These are phyloP conservation scores for Malurus elegans DNA, from an alignment of 2,113 vertebrate species.

Conservation along the genomic window DNA sequence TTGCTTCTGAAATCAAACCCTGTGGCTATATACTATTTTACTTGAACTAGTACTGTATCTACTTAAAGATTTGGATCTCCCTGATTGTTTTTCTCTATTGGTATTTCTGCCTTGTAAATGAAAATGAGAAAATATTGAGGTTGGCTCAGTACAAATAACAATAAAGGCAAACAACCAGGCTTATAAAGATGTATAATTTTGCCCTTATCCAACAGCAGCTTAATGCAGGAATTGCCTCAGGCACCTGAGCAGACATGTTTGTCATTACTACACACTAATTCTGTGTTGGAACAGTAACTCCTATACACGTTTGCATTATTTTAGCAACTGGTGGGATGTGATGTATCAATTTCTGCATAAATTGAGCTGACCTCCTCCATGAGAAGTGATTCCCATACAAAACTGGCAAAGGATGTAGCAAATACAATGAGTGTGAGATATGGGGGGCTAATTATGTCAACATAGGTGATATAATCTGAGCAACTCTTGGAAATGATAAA, in stretches of 20 bases:
- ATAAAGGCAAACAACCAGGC: constrained; percentile 30
- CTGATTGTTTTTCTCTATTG: constrained; percentile 14
- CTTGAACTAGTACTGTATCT: constrained; percentile 1
- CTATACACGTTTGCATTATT: neutral
- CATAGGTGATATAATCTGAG: neutral
- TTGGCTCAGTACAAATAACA: constrained; percentile 38
- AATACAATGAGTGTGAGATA: neutral
- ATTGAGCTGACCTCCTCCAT: neutral
- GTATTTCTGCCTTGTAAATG: constrained; percentile 4
- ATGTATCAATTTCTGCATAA: neutral
- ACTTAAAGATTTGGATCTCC: constrained; percentile 38
- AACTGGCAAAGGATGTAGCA: neutral
- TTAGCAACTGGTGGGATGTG: neutral
- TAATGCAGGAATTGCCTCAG: constrained; percentile 33
- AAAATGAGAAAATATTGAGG: constrained; percentile 3
- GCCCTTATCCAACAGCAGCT: constrained; percentile 5
- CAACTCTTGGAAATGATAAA: neutral
- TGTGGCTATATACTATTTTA: neutral
- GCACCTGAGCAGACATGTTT: constrained; percentile 20
- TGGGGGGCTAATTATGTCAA: neutral
- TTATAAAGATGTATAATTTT: constrained; percentile 40
- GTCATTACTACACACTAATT: constrained; percentile 19
- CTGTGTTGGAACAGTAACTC: neutral
- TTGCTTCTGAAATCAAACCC: constrained; percentile 26
- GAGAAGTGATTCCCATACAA: neutral